phyloP scores from a whole-genome alignment of 2,888 invertebrate species.

The Dolichopus griseipennis region DNA sequence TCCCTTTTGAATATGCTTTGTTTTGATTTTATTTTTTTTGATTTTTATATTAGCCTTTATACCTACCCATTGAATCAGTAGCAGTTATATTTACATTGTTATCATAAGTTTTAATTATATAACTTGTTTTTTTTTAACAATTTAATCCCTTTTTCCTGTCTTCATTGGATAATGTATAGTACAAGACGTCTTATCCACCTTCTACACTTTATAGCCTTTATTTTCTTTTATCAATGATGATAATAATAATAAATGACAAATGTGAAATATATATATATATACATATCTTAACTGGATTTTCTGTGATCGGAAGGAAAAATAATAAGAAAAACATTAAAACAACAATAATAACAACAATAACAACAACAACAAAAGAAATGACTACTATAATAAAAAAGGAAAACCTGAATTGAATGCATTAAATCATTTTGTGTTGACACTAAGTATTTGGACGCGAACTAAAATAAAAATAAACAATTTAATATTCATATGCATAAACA shows the following conservation, averaged over 20 bases:
- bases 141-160: too few relatives aligned
- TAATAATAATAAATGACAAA: neutral
- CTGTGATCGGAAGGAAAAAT: slow-evolving; percentile 4
- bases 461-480: neutral
- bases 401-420: neutral
- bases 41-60: too few relatives aligned
- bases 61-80: too few relatives aligned
- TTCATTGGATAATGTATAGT: too few relatives aligned
- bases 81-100: neutral
- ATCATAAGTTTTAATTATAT: neutral
- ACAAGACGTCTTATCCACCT: too few relatives aligned
- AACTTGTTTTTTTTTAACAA: too few relatives aligned
- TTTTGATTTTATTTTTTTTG: too few relatives aligned
- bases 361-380: neutral
- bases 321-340: neutral
- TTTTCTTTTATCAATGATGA: neutral
- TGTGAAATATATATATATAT: too few relatives aligned
- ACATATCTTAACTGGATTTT: neutral
- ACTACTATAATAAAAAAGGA: too few relatives aligned
- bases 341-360: neutral
- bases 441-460: neutral
- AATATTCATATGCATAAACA: too few relatives aligned
- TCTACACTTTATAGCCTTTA: too few relatives aligned
- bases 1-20: too few relatives aligned
- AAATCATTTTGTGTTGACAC: neutral